phyloP scores from a whole-genome alignment of 1,140 invertebrate species.

The Aphelinus certus region DNA sequence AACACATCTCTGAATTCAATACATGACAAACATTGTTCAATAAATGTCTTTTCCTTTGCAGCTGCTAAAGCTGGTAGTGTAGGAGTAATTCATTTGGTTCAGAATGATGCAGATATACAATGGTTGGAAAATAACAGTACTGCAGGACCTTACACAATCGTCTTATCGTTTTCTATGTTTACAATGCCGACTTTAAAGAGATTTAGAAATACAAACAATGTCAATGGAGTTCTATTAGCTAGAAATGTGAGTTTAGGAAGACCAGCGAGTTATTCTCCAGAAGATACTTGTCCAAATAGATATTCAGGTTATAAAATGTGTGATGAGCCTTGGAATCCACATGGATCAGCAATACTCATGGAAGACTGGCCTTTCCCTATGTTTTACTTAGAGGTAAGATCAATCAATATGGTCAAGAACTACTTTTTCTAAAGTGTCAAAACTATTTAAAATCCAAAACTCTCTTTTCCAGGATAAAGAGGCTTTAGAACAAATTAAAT shows the following conservation, averaged over 20 bases:
- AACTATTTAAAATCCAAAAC: no score
- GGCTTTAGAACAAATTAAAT: constrained; percentile 58
- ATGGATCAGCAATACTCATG: constrained; percentile 77
- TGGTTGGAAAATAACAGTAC: constrained; percentile 78
- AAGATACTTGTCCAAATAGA: constrained; percentile 86
- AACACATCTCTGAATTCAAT: constrained; percentile 12
- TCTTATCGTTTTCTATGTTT: constrained; percentile 73
- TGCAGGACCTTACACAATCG: constrained; percentile 76
- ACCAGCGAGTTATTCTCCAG: constrained; percentile 72
- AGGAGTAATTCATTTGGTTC: constrained; percentile 83
- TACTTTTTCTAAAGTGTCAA: constrained; percentile 1
- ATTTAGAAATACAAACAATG: constrained; percentile 65
- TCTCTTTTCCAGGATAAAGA: constrained; percentile 52
- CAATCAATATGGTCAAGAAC: background rate
- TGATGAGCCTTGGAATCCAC: constrained; percentile 79
- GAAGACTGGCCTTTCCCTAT: constrained; percentile 86
- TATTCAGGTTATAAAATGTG: constrained; percentile 69
- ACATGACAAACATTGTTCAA: constrained; percentile 9
- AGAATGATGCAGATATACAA: constrained; percentile 70
- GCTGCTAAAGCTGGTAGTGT: constrained; percentile 78
- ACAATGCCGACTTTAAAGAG: constrained; percentile 65
- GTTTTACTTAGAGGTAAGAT: constrained; percentile 73
- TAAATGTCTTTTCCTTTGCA: constrained; percentile 54
- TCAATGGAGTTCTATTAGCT: constrained; percentile 71
- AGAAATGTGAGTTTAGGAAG: constrained; percentile 50